Percentiles rank a stretch among this genome's conserved stretches.
phyloP scores from a whole-genome alignment of 1,140 invertebrate species.

The Propsilocerus akamusi region DNA sequence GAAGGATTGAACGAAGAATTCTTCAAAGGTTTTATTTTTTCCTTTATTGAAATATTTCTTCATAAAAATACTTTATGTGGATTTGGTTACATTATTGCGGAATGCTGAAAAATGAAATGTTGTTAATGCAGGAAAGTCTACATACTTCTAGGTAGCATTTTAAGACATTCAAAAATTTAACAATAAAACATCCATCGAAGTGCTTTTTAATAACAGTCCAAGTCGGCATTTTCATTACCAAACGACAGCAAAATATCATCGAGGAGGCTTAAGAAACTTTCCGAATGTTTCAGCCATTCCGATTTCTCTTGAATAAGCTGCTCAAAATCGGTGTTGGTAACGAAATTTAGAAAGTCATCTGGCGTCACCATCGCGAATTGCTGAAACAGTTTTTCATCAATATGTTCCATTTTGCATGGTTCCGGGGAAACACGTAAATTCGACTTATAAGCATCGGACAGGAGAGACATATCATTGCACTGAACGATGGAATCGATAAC shows the following conservation, averaged over 20 bases:
- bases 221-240: conserved; percentile 26
- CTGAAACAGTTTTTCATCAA: conserved; percentile 22
- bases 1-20: no score
- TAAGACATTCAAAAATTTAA: no score
- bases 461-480: conserved; percentile 33
- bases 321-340: conserved; percentile 32
- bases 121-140: no score
- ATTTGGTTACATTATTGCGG: no score
- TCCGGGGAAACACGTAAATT: conserved; percentile 19
- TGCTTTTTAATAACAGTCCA: conserved; percentile 41
- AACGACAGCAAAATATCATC: conserved; percentile 43
- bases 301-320: conserved; percentile 30
- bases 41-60: no score
- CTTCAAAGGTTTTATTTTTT: no score
- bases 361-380: conserved; percentile 28
- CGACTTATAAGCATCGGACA: conserved; percentile 32
- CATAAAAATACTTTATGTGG: no score
- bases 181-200: no score
- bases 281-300: conserved; percentile 34
- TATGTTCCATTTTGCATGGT: conserved; percentile 11
- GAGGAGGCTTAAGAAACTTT: conserved; percentile 37
- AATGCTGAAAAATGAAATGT: no score
- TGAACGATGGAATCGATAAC: conserved; percentile 33
- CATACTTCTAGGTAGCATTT: no score
- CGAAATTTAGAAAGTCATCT: conserved; percentile 30